Percentiles rank a stretch among this genome's conserved stretches.
Evolutionary conservation across 2,888 invertebrate genomes (phyloP).

Genomic region (Acanthosoma haemorrhoidale): DNA sequence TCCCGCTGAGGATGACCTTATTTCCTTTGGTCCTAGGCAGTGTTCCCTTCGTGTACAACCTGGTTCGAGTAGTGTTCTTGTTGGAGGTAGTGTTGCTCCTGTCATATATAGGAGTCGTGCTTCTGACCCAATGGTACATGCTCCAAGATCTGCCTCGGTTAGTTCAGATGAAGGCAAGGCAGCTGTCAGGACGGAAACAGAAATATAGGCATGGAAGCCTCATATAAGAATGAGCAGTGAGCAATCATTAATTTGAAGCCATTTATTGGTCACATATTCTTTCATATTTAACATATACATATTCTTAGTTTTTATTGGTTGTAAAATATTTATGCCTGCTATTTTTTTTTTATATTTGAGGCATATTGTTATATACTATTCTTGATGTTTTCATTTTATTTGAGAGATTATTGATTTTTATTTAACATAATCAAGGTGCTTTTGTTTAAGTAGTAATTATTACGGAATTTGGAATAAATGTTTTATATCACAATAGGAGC

Average conservation of each 20-base stretch:
- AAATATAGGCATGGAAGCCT: constrained; percentile 31
- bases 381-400: background rate
- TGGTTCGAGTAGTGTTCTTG: constrained; percentile 71
- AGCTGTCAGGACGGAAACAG: constrained; percentile 35
- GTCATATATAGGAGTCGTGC: constrained; percentile 58
- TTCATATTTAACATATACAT: background rate
- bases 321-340: background rate
- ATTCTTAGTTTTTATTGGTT: background rate
- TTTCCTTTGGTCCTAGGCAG: constrained; percentile 58
- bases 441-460: background rate
- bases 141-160: constrained; percentile 32
- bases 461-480: background rate
- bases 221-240: constrained; percentile 3
- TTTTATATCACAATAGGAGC: background rate
- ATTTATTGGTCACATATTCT: background rate
- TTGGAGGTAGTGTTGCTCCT: constrained; percentile 66
- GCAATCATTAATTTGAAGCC: background rate
- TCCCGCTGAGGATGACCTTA: constrained; percentile 34
- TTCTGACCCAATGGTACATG: constrained; percentile 33
- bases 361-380: background rate
- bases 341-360: background rate
- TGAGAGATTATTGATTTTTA: background rate
- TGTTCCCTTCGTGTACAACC: constrained; percentile 71
- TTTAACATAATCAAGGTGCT: too few relatives aligned
- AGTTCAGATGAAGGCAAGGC: constrained; percentile 32